Base-by-base conservation (phyloP, 37 sponge, comb jelly and placozoan genomes). In the Ianthella basta region DNA sequence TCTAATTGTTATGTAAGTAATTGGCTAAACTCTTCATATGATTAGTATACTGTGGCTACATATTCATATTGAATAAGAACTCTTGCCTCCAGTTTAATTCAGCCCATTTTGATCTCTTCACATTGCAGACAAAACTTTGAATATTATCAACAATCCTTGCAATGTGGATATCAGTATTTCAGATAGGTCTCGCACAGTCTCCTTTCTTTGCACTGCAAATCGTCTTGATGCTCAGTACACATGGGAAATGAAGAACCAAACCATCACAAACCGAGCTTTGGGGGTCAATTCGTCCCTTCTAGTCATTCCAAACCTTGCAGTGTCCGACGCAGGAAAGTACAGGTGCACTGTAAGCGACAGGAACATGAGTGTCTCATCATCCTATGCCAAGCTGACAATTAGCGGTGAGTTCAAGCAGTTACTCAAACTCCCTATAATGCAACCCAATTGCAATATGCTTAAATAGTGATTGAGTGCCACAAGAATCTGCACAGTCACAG, bases 231-330 rank as follows among this genome's bases (percentile, higher is more conserved):
- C 37, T 39, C 37, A 23, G 1, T 75, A 75, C 15, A 39, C 19
- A 18, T 75, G 78, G 78, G 78, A 75, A 41, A 75, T 40, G 78
- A 24, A 75, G 78, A 50, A 75, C 25, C 44, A 44, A 18, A n/a
- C 44, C 0, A 21, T 75, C 6, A 18, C 78, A 36, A 50, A 53
- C 54, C 33, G 54, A 41, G 78, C 53, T 16, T 25, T 41, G 15
- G 78, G 78, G 10, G 78, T 50, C 16, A 50, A 75, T 41, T 18
- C 53, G 4, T 75, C 78, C 21, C 15, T 24, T 13, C 78, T 75
- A 36, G 53, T 75, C 24, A 75, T 75, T n/a, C 78, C 78, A 40
- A 75, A 75, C 53, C 37, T 75, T 40, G 78, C 78, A 36, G 54
- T 50, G 18, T 32, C 78, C 0, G 78, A 75, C 21, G 54, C 54